These are phyloP conservation scores for Galeruca laticollis DNA, from an alignment of 2,888 invertebrate species.

Conservation along the genomic window DNA sequence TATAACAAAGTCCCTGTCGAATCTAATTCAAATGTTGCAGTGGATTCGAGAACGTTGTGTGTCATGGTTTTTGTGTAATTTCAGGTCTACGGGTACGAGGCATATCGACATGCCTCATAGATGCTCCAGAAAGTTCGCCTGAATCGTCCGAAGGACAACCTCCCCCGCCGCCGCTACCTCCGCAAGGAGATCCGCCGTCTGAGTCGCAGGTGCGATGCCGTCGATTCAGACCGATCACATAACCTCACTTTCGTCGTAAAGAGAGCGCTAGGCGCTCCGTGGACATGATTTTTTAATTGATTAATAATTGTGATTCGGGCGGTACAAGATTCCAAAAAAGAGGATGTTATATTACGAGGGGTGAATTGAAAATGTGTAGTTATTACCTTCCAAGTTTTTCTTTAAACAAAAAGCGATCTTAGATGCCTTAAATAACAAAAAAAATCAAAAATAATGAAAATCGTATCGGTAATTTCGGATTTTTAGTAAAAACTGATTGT, in stretches of 20 bases:
- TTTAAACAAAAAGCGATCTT: too few relatives aligned
- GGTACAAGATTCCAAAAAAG: slow-evolving; percentile 9
- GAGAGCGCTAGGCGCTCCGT: slow-evolving; percentile 20
- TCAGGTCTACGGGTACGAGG: slow-evolving; percentile 63
- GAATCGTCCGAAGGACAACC: slow-evolving; percentile 63
- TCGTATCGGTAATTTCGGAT: too few relatives aligned
- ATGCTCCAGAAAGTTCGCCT: slow-evolving; percentile 61
- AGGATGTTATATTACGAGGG: slow-evolving; percentile 1
- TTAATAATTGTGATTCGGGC: slow-evolving; percentile 31
- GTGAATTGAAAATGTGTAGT: neutral
- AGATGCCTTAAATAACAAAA: neutral
- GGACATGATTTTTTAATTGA: slow-evolving; percentile 32
- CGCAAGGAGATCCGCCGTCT: slow-evolving; percentile 63
- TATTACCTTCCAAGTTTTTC: slow-evolving; percentile 19
- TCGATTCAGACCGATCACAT: slow-evolving; percentile 65
- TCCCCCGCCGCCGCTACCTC: slow-evolving; percentile 61
- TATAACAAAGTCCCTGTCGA: slow-evolving; percentile 21
- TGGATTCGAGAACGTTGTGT: slow-evolving; percentile 38
- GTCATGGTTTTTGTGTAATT: slow-evolving; percentile 49
- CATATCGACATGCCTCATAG: slow-evolving; percentile 65
- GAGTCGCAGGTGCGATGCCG: slow-evolving; percentile 65
- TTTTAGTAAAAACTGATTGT: too few relatives aligned
- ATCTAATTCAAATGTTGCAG: slow-evolving; percentile 26
- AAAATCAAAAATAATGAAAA: neutral
- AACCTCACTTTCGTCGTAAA: slow-evolving; percentile 46